phyloP scores from a whole-genome alignment of 2,113 vertebrate genomes.

The Antechinus flavipes region DNA sequence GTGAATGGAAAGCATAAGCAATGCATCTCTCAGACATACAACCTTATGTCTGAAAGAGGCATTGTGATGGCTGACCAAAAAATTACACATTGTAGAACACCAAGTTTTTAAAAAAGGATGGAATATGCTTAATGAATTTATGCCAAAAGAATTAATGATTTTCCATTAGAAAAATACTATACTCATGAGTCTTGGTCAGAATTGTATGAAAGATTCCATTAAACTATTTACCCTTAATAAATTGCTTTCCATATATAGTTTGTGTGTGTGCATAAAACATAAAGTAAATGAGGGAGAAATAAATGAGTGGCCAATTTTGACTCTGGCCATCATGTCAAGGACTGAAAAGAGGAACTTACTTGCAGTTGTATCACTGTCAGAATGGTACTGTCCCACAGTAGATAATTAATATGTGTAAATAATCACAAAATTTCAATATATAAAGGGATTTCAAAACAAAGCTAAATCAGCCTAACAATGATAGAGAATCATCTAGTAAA shows the following conservation, averaged over 20 bases:
- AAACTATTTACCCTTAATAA: conserved; percentile 47
- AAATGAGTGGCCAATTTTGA: not conserved
- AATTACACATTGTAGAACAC: conserved; percentile 41
- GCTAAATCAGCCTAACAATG: not conserved
- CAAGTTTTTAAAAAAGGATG: conserved; percentile 62
- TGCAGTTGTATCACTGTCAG: not conserved
- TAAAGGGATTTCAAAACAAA: not conserved
- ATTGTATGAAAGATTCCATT: conserved; percentile 45
- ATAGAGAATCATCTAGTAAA: not conserved
- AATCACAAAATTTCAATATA: not conserved
- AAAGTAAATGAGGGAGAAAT: not conserved
- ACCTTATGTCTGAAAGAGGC: conserved; percentile 55
- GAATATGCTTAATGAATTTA: conserved; percentile 68
- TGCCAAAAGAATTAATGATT: conserved; percentile 67
- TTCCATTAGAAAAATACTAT: conserved; percentile 65
- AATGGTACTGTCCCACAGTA: not conserved
- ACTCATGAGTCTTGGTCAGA: conserved; percentile 45
- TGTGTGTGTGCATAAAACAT: not conserved
- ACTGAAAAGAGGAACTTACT: not conserved
- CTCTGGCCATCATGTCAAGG: not conserved
- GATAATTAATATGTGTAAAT: not conserved
- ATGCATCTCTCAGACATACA: conserved; percentile 41
- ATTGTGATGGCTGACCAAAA: conserved; percentile 55
- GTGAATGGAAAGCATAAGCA: conserved; percentile 31
- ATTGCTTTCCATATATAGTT: conserved; percentile 35